Conservation (phyloP, 1,140 invertebrate species). For the Carcinoscorpius rotundicauda region DNA sequence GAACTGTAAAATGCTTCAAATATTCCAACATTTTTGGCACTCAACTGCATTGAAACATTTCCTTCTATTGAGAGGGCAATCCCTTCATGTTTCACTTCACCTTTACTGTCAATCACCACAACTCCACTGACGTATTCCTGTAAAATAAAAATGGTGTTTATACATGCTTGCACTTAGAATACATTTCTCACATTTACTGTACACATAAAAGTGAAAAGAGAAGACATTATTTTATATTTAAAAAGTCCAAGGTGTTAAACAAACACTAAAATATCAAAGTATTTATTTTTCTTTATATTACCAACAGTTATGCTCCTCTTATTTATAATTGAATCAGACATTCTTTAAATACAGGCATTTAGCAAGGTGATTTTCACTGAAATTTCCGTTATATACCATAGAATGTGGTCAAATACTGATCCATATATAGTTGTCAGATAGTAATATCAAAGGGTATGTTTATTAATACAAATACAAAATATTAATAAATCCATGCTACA, state of each 20-base stretch:
- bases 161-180: constrained; percentile 9
- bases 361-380: too few relatives aligned
- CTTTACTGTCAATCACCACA: constrained; percentile 58
- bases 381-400: too few relatives aligned
- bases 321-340: too few relatives aligned
- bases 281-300: neutral
- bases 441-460: too few relatives aligned
- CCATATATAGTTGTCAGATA: too few relatives aligned
- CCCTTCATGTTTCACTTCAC: constrained; percentile 82
- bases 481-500: too few relatives aligned
- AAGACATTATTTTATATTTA: neutral
- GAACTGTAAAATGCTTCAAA: constrained; percentile 88
- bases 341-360: too few relatives aligned
- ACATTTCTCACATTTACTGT: neutral
- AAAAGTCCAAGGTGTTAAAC: neutral
- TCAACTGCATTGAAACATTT: constrained; percentile 75
- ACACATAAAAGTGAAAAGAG: neutral
- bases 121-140: constrained; percentile 70
- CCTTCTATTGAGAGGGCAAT: constrained; percentile 76
- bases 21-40: constrained; percentile 84
- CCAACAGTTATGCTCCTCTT: neutral
- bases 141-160: constrained; percentile 18
- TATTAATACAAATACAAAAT: too few relatives aligned
- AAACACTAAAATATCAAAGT: neutral
- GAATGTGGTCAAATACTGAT: too few relatives aligned